phyloP scores from a whole-genome alignment of 2,888 invertebrate genomes.

The Tupiocoris notatus region DNA sequence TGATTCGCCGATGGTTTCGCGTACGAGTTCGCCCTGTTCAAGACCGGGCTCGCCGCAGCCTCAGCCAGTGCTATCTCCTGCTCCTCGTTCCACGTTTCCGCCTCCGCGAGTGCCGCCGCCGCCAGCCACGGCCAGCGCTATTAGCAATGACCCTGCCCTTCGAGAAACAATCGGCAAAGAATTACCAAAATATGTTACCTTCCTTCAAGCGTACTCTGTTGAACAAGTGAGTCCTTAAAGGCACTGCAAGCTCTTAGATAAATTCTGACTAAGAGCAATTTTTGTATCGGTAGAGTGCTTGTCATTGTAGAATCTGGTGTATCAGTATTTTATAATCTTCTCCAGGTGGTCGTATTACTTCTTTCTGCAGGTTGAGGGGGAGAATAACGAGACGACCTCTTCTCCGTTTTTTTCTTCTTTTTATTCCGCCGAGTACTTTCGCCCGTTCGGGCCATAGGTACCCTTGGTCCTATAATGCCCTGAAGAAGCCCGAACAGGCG shows the following conservation, averaged over 20 bases:
- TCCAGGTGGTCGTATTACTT: too few relatives aligned
- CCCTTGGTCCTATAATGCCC: too few relatives aligned
- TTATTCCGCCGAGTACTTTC: too few relatives aligned
- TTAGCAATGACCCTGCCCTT: slow-evolving; percentile 33
- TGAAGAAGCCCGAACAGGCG: too few relatives aligned
- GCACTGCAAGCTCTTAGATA: too few relatives aligned
- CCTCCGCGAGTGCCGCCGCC: slow-evolving; percentile 42
- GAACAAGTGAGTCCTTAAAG: slow-evolving; percentile 53
- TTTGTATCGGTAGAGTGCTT: too few relatives aligned
- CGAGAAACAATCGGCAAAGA: slow-evolving; percentile 47
- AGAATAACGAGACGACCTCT: neutral
- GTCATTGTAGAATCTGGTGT: too few relatives aligned
- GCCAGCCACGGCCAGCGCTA: neutral
- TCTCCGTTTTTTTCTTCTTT: neutral
- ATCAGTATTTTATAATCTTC: too few relatives aligned
- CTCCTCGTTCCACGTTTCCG: slow-evolving; percentile 42
- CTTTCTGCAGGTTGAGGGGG: neutral
- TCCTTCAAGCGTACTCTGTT: slow-evolving; percentile 54
- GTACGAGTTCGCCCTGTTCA: slow-evolving; percentile 55
- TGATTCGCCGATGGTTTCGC: slow-evolving; percentile 35
- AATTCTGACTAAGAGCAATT: too few relatives aligned
- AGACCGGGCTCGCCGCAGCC: slow-evolving; percentile 32
- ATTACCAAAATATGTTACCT: slow-evolving; percentile 54
- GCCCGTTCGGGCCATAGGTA: too few relatives aligned
- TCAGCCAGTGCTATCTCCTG: slow-evolving; percentile 26